phyloP scores from a whole-genome alignment of 1,140 invertebrate species.

The Harpegnathos saltator region DNA sequence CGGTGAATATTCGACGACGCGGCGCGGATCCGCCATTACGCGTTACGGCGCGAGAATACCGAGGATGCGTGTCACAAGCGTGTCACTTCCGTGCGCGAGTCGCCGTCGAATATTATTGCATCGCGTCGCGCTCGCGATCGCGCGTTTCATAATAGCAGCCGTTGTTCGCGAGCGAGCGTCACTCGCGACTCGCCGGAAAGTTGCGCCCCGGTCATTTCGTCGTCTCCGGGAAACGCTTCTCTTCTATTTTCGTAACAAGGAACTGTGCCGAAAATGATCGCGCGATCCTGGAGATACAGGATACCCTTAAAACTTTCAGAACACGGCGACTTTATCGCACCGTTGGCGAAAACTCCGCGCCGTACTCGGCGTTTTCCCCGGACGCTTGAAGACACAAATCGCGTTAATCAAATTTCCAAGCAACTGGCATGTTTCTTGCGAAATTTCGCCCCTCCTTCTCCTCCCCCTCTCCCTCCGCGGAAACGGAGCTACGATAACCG shows the following conservation, averaged over 20 bases:
- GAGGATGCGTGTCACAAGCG: neutral
- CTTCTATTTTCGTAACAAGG: constrained; percentile 41
- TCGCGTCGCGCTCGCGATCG: neutral
- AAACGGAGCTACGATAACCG: constrained; percentile 16
- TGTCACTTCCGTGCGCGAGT: neutral
- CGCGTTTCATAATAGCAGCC: neutral
- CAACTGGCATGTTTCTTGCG: neutral
- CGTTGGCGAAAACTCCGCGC: constrained; percentile 14
- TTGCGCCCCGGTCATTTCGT: neutral
- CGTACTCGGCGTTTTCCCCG: neutral
- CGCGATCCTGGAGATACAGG: constrained; percentile 47
- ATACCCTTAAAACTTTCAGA: constrained; percentile 61
- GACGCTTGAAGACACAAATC: constrained; percentile 3
- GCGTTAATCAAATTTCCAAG: constrained; percentile 46
- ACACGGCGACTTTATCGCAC: constrained; percentile 17
- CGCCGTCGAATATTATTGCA: neutral
- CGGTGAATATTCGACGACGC: neutral
- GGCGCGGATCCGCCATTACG: neutral
- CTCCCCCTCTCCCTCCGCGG: neutral
- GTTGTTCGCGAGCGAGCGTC: neutral
- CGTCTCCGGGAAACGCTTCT: neutral
- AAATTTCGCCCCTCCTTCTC: neutral
- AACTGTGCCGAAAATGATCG: constrained; percentile 60
- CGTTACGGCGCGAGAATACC: neutral
- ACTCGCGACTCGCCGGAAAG: neutral